phyloP scores from a whole-genome alignment of 2,888 invertebrate genomes.

The Melinopterus prodromus region DNA sequence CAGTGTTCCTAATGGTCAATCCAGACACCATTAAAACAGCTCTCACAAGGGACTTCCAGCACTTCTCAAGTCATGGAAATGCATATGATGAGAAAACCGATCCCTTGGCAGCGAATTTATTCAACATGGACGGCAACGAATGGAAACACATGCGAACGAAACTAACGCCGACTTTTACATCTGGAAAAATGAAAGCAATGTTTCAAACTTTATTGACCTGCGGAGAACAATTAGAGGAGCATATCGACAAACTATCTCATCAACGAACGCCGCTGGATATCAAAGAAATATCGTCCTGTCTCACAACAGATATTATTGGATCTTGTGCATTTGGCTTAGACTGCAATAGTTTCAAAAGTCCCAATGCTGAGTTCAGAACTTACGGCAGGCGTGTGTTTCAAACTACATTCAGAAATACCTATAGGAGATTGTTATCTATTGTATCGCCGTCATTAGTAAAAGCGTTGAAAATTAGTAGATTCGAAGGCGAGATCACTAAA shows the following conservation, averaged over 20 bases:
- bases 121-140: neutral
- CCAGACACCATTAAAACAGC: neutral
- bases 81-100: neutral
- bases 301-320: neutral
- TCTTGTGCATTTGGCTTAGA: neutral
- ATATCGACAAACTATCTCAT: neutral
- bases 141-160: neutral
- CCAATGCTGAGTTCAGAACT: neutral
- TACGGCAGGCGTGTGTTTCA: neutral
- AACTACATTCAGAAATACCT: neutral
- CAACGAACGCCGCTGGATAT: neutral
- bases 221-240: neutral
- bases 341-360: slow-evolving; percentile 5
- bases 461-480: neutral
- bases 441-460: neutral
- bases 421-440: neutral
- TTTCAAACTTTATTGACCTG: slow-evolving; percentile 5
- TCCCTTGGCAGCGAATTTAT: neutral
- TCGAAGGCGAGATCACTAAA: neutral
- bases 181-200: neutral
- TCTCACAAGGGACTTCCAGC: neutral
- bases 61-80: neutral
- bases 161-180: neutral
- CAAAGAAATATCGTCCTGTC: slow-evolving; percentile 6
- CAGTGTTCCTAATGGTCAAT: neutral